Base-by-base conservation (phyloP, 2,888 invertebrate species). In the Cephus runcator region DNA sequence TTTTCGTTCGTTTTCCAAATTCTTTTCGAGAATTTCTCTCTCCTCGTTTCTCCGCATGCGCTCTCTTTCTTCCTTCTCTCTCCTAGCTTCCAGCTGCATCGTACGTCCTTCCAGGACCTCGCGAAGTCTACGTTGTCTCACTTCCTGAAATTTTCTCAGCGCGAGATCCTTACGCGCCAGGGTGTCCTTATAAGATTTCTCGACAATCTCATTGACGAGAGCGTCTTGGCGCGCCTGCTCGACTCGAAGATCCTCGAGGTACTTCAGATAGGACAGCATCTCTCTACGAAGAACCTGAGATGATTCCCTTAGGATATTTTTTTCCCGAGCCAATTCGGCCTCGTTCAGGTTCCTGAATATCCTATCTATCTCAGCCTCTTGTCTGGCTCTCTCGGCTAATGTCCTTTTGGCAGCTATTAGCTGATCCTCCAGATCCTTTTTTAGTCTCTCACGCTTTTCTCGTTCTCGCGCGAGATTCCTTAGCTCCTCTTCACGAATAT, bases 341-440 rank as follows among this genome's bases (percentile, higher is more conserved):
- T 86, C 83, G 69, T 79, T 82, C 11, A 85, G 69, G 4, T 69
- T 76, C 23, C 79, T 82, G 74, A 85, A 83, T 77, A 79, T 77
- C 33, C 78, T 79, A 68, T 88, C 87, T 71, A 86, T 77, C 12
- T 76, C 82, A 4, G 80, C 80, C 77, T 90, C 89, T 71, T 87
- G 84, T 12, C 80, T 81, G 0, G 83, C 84, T 31, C 85, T 82
- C 73, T 89, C 87, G 0, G 79, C 85, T 68, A 88, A 75, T 34
- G 79, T 81, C 79, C 82, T 82, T 69, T 83, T 86, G 6, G 86
- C 82, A 34, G 73, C 76, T 75, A 82, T 76, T 71, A 88, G 81
- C 76, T 90, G 90, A 31, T 88, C 88, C 77, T 88, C 87, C 69
- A 90, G 79, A 34, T 89, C 89, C 34, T 69, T 81, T 78, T 85